phyloP scores from a whole-genome alignment of 2,797 vertebrate genomes.

The Acanthornis magna region DNA sequence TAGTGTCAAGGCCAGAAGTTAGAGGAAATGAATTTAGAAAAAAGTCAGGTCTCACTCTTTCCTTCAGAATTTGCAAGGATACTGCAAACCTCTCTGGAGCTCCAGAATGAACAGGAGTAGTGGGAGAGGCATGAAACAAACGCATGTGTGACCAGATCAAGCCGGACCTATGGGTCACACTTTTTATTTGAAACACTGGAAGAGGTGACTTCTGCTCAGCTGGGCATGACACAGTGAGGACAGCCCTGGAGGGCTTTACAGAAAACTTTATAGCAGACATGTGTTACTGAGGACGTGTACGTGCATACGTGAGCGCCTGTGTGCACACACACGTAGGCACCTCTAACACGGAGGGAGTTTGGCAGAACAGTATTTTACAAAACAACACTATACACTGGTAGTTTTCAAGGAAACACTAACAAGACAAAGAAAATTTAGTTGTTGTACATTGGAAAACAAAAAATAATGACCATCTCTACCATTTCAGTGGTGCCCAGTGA shows the following conservation, averaged over 20 bases:
- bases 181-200: not conserved
- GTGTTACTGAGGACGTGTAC: accelerated
- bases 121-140: not conserved
- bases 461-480: not conserved
- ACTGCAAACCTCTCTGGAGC: not conserved
- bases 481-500: not conserved
- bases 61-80: not conserved
- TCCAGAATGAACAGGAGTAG: not conserved
- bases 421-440: not conserved
- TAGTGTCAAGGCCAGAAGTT: not conserved
- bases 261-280: not conserved
- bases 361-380: not conserved
- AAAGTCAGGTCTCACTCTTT: not conserved
- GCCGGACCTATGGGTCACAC: not conserved
- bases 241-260: not conserved
- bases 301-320: not conserved
- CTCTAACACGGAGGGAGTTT: not conserved
- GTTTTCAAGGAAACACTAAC: not conserved
- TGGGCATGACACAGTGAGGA: not conserved
- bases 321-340: too few species aligned
- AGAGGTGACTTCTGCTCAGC: not conserved
- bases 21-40: not conserved
- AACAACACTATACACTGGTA: not conserved
- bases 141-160: not conserved
- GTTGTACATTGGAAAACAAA: not conserved